phyloP scores from a whole-genome alignment of 2,888 invertebrate genomes.

The Eutolmus rufibarbis region DNA sequence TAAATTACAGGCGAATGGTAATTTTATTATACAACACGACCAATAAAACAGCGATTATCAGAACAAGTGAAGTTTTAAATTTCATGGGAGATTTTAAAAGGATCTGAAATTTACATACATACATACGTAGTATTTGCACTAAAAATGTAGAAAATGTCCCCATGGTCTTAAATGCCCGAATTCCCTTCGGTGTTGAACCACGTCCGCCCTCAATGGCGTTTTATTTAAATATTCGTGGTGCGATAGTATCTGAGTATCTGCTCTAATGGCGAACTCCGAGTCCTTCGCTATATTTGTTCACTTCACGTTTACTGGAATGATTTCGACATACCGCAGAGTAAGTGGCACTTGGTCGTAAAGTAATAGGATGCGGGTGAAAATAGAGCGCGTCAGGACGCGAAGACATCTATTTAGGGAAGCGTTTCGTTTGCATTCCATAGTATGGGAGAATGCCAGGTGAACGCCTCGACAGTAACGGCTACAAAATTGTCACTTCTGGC shows the following conservation, averaged over 20 bases:
- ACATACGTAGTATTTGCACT: neutral
- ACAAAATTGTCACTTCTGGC: neutral
- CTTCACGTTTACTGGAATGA: neutral
- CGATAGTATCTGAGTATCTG: neutral
- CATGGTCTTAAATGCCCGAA: neutral
- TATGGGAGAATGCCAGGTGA: neutral
- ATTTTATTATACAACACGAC: no score
- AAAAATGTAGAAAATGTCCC: no score
- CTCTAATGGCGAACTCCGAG: neutral
- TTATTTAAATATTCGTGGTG: neutral
- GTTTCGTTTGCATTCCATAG: neutral
- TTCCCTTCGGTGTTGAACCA: neutral
- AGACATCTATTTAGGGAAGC: neutral
- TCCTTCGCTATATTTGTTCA: neutral
- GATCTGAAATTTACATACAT: neutral
- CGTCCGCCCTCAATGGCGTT: neutral
- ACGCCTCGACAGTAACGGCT: neutral
- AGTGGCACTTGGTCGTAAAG: neutral
- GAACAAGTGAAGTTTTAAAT: no score
- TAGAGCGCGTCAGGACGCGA: neutral
- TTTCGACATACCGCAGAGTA: neutral
- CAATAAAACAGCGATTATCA: no score
- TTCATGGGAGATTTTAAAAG: no score
- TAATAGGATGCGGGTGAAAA: neutral
- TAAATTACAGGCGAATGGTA: no score